phyloP scores from a whole-genome alignment of 2,888 invertebrate genomes.

The Drosophila sordidapex region DNA sequence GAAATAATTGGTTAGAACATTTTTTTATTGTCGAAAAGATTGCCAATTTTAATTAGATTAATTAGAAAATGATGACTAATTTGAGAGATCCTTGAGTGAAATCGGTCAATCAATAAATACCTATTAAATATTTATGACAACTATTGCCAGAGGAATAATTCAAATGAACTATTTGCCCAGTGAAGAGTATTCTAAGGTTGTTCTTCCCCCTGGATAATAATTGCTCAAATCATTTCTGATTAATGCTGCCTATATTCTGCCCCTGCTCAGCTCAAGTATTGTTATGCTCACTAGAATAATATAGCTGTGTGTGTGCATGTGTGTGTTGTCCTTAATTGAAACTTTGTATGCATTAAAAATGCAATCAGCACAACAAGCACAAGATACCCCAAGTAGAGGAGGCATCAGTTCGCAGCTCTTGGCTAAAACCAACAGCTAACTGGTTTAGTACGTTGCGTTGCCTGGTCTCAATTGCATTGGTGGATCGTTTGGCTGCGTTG shows the following conservation, averaged over 20 bases:
- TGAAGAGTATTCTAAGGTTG: not conserved
- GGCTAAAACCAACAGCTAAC: conserved; percentile 37
- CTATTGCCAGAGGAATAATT: not conserved
- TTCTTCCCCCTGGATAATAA: not conserved
- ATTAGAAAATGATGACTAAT: not conserved
- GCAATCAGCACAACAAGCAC: conserved; percentile 74
- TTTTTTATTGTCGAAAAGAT: not conserved
- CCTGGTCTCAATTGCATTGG: conserved; percentile 62
- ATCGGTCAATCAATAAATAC: too few species aligned
- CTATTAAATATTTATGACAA: not conserved
- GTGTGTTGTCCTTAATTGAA: conserved; percentile 60
- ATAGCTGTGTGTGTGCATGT: not conserved
- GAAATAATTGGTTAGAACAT: too few species aligned
- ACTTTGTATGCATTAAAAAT: conserved; percentile 74
- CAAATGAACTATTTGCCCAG: not conserved
- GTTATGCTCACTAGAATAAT: conserved; percentile 8
- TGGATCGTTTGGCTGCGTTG: conserved; percentile 62
- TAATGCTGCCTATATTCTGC: not conserved
- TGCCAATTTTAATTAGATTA: not conserved
- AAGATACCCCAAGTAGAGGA: conserved; percentile 2
- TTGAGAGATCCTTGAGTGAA: not conserved
- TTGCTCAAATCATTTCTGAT: not conserved
- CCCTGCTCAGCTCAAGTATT: not conserved
- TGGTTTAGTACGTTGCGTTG: conserved; percentile 33
- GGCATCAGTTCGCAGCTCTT: conserved; percentile 1